Conservation (phyloP, 1,140 invertebrate genomes). For the Bombus haemorrhoidalis region DNA sequence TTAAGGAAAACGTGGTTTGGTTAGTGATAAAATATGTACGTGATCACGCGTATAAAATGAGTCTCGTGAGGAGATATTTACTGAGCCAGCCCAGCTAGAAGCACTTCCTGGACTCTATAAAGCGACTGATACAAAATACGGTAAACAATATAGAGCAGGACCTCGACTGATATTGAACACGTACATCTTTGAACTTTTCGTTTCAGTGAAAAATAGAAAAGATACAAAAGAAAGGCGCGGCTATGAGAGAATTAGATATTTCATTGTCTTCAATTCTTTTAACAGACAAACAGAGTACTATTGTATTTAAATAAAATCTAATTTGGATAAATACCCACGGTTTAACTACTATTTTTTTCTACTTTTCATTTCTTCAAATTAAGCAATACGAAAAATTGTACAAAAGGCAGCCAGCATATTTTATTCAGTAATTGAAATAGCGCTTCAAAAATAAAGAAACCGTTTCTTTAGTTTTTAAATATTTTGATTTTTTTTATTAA, state of each 20-base stretch:
- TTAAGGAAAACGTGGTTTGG: slow-evolving; percentile 5
- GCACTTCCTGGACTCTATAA: neutral
- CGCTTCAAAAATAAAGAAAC: no score
- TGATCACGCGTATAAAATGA: slow-evolving; percentile 12
- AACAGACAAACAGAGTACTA: neutral
- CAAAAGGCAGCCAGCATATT: no score
- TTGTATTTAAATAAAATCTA: no score
- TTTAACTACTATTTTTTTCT: no score
- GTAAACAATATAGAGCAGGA: neutral
- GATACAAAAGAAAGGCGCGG: neutral
- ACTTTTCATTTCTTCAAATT: no score
- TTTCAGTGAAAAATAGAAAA: neutral
- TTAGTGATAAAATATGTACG: slow-evolving; percentile 27
- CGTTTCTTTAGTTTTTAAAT: no score
- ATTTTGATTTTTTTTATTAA: no score
- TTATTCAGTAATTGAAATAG: no score
- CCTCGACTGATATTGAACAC: neutral
- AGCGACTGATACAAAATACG: neutral
- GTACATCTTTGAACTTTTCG: neutral
- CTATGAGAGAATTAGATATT: neutral
- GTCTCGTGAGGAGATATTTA: slow-evolving; percentile 13
- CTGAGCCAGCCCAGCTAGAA: neutral
- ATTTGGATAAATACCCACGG: no score
- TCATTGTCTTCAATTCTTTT: neutral
- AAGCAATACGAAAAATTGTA: no score